Percentiles rank a stretch among this genome's conserved stretches.
phyloP scores from a whole-genome alignment of 2,113 vertebrate genomes.

The Leuciscus idus region DNA sequence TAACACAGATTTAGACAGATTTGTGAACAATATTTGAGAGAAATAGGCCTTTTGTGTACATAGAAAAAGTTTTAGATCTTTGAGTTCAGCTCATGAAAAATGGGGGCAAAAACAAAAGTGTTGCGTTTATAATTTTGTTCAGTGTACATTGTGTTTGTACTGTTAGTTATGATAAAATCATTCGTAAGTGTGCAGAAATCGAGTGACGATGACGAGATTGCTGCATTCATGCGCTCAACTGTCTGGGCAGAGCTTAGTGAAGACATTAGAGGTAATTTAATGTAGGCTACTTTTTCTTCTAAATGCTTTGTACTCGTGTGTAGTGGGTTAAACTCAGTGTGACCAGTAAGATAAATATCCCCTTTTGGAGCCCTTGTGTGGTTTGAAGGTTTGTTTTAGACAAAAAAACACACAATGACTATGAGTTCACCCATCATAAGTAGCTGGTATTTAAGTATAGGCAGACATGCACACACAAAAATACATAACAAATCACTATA shows the following conservation, averaged over 20 bases:
- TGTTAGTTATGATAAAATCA: too few relatives aligned
- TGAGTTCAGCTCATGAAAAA: too few relatives aligned
- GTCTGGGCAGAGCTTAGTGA: not conserved
- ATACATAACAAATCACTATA: conserved; percentile 46
- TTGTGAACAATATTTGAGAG: too few relatives aligned
- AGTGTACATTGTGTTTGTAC: too few relatives aligned
- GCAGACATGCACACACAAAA: conserved; percentile 48
- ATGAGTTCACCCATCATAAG: conserved; percentile 50
- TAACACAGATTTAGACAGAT: too few relatives aligned
- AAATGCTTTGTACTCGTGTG: conserved; percentile 3
- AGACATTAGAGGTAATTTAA: conserved; percentile 19
- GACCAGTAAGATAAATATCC: conserved; percentile 42
- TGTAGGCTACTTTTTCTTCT: not conserved
- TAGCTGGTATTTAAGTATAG: conserved; percentile 52
- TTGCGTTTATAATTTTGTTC: too few relatives aligned
- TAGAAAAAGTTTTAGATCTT: too few relatives aligned
- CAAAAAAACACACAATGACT: conserved; percentile 48
- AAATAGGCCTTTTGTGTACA: too few relatives aligned
- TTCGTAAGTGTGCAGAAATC: too few relatives aligned
- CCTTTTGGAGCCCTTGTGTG: conserved; percentile 35
- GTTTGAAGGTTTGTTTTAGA: conserved; percentile 48
- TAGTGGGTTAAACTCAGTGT: conserved; percentile 27
- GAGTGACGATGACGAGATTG: too few relatives aligned
- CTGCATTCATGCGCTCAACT: too few relatives aligned
- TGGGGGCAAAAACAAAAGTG: too few relatives aligned